Base-by-base conservation (phyloP, 2,113 vertebrate species). In the Trinectes maculatus region DNA sequence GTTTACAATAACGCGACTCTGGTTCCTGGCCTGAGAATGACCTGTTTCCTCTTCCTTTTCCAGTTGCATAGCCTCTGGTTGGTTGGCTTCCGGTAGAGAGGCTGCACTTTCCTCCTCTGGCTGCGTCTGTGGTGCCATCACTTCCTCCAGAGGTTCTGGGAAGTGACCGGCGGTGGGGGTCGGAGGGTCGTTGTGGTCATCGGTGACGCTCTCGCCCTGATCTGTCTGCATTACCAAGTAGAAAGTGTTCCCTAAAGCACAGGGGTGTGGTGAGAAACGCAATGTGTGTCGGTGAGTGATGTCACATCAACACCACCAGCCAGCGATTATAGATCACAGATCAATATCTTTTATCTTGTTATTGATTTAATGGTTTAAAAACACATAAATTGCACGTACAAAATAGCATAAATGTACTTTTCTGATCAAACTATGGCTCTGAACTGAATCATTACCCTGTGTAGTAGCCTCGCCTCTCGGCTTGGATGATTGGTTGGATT, bases 141-240 rank as follows among this genome's bases (percentile, higher is more conserved):
- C 31, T 28, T 87, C 84, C 53, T 77, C 79, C 53, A 15, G 52
- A 13, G 49, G 39, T 22, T 19, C 52, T 6, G 79, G 79, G 46
- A 53, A 68, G 49, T 79, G 33, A 18, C 26, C 36, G 60, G 78
- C 62, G 26, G 79, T 74, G n/a, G 85, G 84, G 1, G 80, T 72
- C 3, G 69, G 51, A 2, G 82, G 74, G 53, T 85, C 85, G 9
- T 8, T 51, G 52, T 67, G 33, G 8, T 92, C 89, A 0, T 92
- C 91, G 0, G 91, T 91, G 79, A 33, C 8, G 54, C 86, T 93
- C 80, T 93, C 87, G 0, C 85, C 86, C 31, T 68, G 82, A 8
- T 87, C 91, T 12, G 56, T 74, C 0, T 91, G 91, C 90, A 93
- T 74, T 4, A 91, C 87, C 79, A 92, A 34, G 79, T 91, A 92